A percentile compares a stretch with the other conserved stretches of the same genome.
Evolutionary conservation across 1,140 invertebrate species (phyloP).

Genomic region (Triops longicaudatus): DNA sequence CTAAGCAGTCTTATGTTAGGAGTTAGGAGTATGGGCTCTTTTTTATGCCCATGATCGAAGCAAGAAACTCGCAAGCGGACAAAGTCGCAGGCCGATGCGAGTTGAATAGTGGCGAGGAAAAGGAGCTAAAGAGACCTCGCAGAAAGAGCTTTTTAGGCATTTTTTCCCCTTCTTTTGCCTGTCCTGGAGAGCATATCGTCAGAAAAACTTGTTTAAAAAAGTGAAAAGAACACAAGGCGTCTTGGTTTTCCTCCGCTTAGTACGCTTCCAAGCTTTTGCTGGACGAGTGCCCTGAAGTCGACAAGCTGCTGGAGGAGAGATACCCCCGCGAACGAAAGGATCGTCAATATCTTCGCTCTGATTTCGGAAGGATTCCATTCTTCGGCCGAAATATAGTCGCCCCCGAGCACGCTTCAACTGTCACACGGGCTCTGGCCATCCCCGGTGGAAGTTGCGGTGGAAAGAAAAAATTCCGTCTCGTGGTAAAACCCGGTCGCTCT

Average conservation of each 20-base stretch:
- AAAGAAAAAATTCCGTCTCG: background rate
- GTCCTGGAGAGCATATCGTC: background rate
- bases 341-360: conserved; percentile 7
- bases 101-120: conserved; percentile 2
- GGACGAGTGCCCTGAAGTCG: conserved; percentile 13
- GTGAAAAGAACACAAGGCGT: background rate
- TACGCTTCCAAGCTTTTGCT: conserved; percentile 9
- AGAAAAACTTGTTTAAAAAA: conserved; percentile 9
- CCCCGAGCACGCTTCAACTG: background rate
- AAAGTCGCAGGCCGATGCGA: background rate
- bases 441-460: background rate
- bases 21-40: background rate
- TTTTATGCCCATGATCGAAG: background rate
- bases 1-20: background rate
- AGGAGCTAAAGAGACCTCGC: background rate
- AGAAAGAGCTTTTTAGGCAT: conserved; percentile 7
- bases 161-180: background rate
- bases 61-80: background rate
- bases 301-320: background rate
- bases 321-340: background rate
- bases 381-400: background rate
- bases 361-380: background rate
- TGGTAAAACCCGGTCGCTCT: background rate
- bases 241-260: conserved; percentile 6
- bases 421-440: conserved; percentile 1